phyloP scores from a whole-genome alignment of 2,113 vertebrate genomes.

The Channa argus region DNA sequence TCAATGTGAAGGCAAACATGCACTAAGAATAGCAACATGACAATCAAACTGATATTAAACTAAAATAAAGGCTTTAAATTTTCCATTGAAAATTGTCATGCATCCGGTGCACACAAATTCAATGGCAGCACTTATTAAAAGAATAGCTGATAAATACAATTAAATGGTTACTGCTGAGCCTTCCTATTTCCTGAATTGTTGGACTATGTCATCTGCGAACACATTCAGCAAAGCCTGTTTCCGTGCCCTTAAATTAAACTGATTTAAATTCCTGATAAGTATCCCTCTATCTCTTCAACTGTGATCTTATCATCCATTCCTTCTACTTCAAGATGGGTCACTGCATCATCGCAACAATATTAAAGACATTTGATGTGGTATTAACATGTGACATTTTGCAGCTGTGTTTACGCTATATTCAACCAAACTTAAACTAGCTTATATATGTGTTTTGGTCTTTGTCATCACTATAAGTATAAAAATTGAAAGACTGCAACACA shows the following conservation, averaged over 20 bases:
- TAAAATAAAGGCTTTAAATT: not conserved
- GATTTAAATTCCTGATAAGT: conserved; percentile 68
- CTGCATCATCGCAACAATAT: conserved; percentile 56
- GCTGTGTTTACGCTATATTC: conserved; percentile 51
- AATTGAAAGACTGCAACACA: conserved; percentile 28
- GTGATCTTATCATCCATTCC: conserved; percentile 62
- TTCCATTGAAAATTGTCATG: not conserved
- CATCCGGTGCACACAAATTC: conserved; percentile 3
- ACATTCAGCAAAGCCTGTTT: conserved; percentile 36
- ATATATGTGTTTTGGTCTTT: conserved; percentile 34
- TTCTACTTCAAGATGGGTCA: conserved; percentile 66
- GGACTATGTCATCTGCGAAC: conserved; percentile 26
- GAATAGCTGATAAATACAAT: conserved; percentile 83
- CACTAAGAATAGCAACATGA: conserved; percentile 13
- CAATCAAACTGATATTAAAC: conserved; percentile 8
- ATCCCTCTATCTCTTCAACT: conserved; percentile 39
- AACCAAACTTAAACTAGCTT: conserved; percentile 29
- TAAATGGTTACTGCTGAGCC: conserved; percentile 81
- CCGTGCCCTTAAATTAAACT: conserved; percentile 63
- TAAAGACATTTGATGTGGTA: conserved; percentile 63
- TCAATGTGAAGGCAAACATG: conserved; percentile 32
- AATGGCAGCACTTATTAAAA: not conserved
- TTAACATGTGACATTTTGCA: conserved; percentile 70
- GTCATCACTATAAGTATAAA: conserved; percentile 21
- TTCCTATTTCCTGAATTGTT: conserved; percentile 9